A percentile compares a stretch with the other conserved stretches of the same genome.
Conservation (phyloP, 2,888 invertebrate species). For the Apantesis nais region DNA sequence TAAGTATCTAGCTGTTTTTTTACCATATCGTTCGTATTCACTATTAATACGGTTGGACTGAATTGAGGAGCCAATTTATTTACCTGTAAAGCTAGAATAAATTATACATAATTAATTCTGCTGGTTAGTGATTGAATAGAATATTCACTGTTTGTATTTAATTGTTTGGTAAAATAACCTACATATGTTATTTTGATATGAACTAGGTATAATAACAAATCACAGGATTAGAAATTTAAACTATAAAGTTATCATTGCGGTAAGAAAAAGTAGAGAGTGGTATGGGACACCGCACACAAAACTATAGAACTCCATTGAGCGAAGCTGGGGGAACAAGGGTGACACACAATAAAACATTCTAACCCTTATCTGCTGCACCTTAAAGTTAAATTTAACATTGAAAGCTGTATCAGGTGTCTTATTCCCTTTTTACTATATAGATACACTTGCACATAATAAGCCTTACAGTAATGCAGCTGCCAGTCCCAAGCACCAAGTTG, state of each 20-base stretch:
- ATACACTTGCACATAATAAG: conserved; percentile 24
- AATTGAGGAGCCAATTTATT: too few relatives aligned
- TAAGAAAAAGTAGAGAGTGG: background rate
- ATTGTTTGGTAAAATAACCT: background rate
- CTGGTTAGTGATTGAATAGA: background rate
- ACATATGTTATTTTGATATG: background rate
- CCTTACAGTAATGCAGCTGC: conserved; percentile 34
- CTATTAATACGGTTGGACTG: too few relatives aligned
- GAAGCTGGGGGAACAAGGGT: conserved; percentile 1
- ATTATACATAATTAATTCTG: too few relatives aligned
- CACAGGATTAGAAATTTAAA: background rate
- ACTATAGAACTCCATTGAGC: conserved; percentile 26
- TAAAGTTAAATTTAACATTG: conserved; percentile 19
- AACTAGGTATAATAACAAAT: background rate
- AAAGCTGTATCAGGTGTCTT: background rate
- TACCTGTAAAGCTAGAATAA: background rate
- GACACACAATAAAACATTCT: conserved; percentile 17
- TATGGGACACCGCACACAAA: background rate
- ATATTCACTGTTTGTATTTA: background rate
- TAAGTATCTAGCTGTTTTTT: too few relatives aligned
- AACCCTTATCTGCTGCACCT: conserved; percentile 4
- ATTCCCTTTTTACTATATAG: conserved; percentile 18
- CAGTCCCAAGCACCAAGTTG: conserved; percentile 18
- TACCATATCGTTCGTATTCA: too few relatives aligned
- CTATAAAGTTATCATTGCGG: background rate